Base-by-base conservation (phyloP, 2,113 vertebrate species). In the Gadus chalcogrammus region DNA sequence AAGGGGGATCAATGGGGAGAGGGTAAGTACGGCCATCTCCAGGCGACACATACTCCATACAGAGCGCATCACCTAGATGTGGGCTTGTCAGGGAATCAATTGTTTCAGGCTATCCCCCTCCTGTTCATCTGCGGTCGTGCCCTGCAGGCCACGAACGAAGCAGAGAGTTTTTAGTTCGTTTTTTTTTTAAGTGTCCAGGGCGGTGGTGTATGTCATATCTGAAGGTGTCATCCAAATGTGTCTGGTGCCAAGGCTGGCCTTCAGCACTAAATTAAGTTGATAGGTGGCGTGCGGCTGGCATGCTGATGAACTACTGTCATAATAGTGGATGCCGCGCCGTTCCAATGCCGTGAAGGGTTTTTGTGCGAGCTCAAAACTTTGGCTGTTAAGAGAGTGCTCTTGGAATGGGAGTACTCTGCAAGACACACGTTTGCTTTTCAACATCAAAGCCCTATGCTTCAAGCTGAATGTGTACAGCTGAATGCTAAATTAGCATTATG, bases 61-160 rank as follows among this genome's bases (percentile, higher is more conserved):
- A 87, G 84, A 74, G 78, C 85, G 83, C 82, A 88, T 89, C 85
- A 84, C 72, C 82, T 74, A 81, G 77, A 79, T 86, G 76, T 75
- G 69, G 80, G 83, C 85, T 88, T 80, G 72, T 87, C 82, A 82
- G 80, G 70, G 85, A 91, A 89, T 90, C 87, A 86, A 89, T 85
- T 79, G 69, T 85, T 87, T 82, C 81, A 80, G 86, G 87, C 87
- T 88, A 89, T 90, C 87, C 81, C 89, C 88, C 85, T 85, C 82
- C 77, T 52, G 27, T 65, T 69, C 65, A 56, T 52, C 27, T 82
- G 79, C 77, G 78, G 78, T 48, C 78, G 75, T 83, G 83, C 80
- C 81, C 79, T 62, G 69, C 8, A 73, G 81, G 68, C 71, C 71
- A 67, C 79, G 68, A 77, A 68, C 9, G 20, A 68, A 70, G 81